Evolutionary conservation across 1,140 invertebrate species (phyloP).

Genomic region (Aphaenogaster floridana): DNA sequence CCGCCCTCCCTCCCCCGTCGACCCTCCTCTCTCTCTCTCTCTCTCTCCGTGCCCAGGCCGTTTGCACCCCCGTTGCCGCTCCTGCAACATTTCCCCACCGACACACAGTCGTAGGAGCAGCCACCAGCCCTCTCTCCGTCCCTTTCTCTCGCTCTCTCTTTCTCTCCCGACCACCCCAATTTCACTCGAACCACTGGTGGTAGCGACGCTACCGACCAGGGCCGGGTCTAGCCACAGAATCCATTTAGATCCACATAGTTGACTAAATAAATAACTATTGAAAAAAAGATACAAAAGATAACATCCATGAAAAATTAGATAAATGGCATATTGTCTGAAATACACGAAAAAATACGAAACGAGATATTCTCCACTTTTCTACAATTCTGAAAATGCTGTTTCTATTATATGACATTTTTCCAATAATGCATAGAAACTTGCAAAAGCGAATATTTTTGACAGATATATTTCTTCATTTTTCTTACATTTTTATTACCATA

Average conservation of each 20-base stretch:
- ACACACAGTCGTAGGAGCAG: constrained; percentile 63
- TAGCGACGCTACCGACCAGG: constrained; percentile 41
- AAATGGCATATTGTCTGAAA: not conserved
- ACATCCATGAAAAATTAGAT: not conserved
- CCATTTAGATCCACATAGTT: not conserved
- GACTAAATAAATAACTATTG: constrained; percentile 19
- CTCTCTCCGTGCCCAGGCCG: constrained; percentile 62
- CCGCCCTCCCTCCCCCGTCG: constrained; percentile 55
- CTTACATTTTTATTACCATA: too few species aligned
- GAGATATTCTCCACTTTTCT: not conserved
- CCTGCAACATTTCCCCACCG: constrained; percentile 61
- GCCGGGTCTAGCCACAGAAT: constrained; percentile 36
- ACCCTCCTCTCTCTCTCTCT: constrained; percentile 28
- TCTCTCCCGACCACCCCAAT: constrained; percentile 58
- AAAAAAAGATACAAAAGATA: not conserved
- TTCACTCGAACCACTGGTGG: constrained; percentile 63
- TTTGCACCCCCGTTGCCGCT: constrained; percentile 73
- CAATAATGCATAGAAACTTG: not conserved
- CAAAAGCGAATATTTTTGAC: not conserved
- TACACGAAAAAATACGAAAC: not conserved
- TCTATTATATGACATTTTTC: constrained; percentile 20
- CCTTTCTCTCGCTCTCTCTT: constrained; percentile 26
- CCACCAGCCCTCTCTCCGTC: constrained; percentile 20
- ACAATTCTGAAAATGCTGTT: not conserved
- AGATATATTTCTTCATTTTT: not conserved